Evolutionary conservation across 92 coral and sea anemone genomes (phyloP), one percentile per base, ranked within the genome.

Genomic region (Galaxea fascicularis): DNA sequence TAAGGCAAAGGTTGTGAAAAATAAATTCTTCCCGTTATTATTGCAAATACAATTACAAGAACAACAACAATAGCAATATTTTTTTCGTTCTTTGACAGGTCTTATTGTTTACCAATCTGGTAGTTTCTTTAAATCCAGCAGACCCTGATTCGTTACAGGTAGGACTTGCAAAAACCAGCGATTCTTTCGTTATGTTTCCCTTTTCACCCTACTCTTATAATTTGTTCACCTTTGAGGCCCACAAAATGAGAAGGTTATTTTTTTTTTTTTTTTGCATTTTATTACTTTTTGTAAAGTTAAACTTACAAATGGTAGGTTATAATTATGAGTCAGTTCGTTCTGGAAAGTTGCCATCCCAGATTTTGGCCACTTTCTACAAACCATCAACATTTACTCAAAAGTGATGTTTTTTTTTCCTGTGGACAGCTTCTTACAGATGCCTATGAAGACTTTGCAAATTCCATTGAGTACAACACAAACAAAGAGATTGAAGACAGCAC

Each of bases 121-220:
- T 79, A 30, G 60, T 26, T 13, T 51, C 84, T 20, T 74, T 79
- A 4, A 49, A 79, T 65, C 84, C 84, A 65, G 3, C 49, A 65
- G 84, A 79, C 35, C 74, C 51, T 0, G 22, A 47, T 44, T 65
- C 84, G 4, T 24, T 79, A 65, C 45, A 65, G 74, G 84, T 79
- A 29, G 47, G 64, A 22, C 1, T 10, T 18, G 10, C 64, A 16
- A 0, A 29, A 26, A 63, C 25, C 24, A 13, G 3, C 25, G 28
- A 24, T 63, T 24, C 4, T 24, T 63, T 0, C 41, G 0, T 24
- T 26, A 21, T 35, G 11, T 12, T 24, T 63, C 12, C 12, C 35
- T 24, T 63, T 24, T 22, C 58, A 24, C 7, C 21, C 21, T 57
- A 7, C 6, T 35, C 41, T 6, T 35, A 35, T 35, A 35, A 35